Conservation (phyloP, 2,888 invertebrate species). For the Rhopalosiphum nymphaeae region DNA sequence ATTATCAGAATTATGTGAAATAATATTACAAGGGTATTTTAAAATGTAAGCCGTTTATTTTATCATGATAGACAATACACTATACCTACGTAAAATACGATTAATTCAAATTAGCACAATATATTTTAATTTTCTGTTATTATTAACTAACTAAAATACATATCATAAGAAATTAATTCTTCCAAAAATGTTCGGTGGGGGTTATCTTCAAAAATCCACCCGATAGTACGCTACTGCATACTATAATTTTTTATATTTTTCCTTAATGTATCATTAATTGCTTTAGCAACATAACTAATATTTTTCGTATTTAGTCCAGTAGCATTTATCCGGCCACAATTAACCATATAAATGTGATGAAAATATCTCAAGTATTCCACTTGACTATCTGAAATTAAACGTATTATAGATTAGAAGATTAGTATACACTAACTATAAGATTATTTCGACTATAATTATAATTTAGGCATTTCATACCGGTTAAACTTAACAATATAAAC, state of each 20-base stretch:
- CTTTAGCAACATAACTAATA: slow-evolving; percentile 91
- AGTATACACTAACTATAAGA: neutral
- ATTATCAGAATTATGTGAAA: no score
- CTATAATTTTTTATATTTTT: neutral
- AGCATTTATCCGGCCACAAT: slow-evolving; percentile 72
- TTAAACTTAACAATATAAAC: neutral
- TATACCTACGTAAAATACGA: no score
- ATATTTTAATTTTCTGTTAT: no score
- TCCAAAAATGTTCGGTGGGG: no score
- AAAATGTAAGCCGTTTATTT: no score
- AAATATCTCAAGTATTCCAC: neutral
- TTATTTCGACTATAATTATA: neutral
- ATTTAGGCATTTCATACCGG: neutral
- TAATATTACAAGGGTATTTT: no score
- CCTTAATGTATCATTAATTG: slow-evolving; percentile 79
- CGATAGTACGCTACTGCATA: neutral
- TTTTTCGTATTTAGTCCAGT: slow-evolving; percentile 92
- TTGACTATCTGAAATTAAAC: neutral
- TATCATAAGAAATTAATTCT: no score
- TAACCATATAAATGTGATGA: neutral
- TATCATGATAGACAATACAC: no score
- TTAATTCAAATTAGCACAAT: no score
- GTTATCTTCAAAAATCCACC: no score
- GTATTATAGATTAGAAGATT: neutral
- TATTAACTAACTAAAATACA: no score